Conservation (phyloP, 2,113 vertebrate genomes). For the Dromiciops gliroides region DNA sequence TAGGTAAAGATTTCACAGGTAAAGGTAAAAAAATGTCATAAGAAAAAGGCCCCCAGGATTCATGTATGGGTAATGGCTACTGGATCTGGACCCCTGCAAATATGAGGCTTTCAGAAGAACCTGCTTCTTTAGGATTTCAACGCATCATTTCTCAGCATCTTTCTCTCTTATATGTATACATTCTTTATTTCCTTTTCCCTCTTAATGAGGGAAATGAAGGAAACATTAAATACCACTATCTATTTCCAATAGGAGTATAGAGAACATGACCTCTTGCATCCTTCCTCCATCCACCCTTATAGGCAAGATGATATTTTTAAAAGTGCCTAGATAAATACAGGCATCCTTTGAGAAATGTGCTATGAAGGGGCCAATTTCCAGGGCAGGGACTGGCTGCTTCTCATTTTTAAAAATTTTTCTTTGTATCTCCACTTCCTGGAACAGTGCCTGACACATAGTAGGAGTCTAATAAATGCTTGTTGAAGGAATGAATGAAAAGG, state of each 20-base stretch:
- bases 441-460: not conserved
- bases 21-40: conserved; percentile 1
- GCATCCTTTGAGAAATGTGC: not conserved
- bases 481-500: not conserved
- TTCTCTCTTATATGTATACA: not conserved
- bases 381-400: not conserved
- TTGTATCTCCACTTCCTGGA: not conserved
- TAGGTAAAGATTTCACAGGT: not conserved
- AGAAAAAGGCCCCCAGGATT: not conserved
- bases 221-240: conserved; percentile 17
- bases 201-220: not conserved
- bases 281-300: not conserved
- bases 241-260: conserved; percentile 4
- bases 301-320: not conserved
- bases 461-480: not conserved
- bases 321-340: not conserved
- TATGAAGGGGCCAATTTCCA: not conserved
- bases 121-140: not conserved
- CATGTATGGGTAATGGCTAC: not conserved
- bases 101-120: not conserved
- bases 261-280: not conserved
- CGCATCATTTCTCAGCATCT: not conserved
- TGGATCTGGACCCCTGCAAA: not conserved
- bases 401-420: not conserved
- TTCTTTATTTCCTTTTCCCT: not conserved